Base-by-base conservation (phyloP, 2,113 vertebrate genomes). In the Anguilla japonica region DNA sequence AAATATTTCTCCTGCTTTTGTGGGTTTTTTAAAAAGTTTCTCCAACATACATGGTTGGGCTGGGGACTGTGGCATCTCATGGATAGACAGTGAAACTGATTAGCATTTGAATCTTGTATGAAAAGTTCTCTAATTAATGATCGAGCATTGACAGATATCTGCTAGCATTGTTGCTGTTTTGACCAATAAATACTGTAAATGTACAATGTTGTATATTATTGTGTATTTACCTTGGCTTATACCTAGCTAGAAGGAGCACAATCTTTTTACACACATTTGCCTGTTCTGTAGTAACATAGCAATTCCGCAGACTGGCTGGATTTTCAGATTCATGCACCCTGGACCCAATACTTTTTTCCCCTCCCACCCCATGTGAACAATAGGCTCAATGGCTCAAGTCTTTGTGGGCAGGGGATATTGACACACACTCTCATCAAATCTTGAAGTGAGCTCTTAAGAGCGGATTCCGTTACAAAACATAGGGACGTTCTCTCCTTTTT, bases 401-500 rank as follows among this genome's bases (percentile, higher is more conserved):
- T 80, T 80, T 80, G 39, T 20, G 79, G 34, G 79, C 2, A 75
- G 71, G 43, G 43, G 71, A 71, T 79, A 50, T 43, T 29, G 50
- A 57, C 34, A 39, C 75, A 56, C 40, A 26, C 39, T 75, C 90
- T 87, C 89, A 86, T 71, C 26, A 13, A 80, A 75, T 75, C 9
- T 26, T 34, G 71, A 75, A n/a, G 71, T 75, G 71, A 75, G 71
- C 71, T 75, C 11, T 75, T 75, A 75, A 75, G 71, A 75, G 71
- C 11, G 71, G 71, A 75, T 75, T 75, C 71, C 71, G 26, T 29
- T 60, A 20, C 29, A 50, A 82, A 40, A 90, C 88, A 88, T 88
- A 29, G 91, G 86, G 87, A 89, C 87, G 91, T 88, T 81, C 95
- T 93, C 22, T 67, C 8, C 20, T 26, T 26, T 67, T 67, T 53